These are phyloP conservation scores for Ifrita kowaldi DNA, from an alignment of 2,113 vertebrate species.

Conservation along the genomic window DNA sequence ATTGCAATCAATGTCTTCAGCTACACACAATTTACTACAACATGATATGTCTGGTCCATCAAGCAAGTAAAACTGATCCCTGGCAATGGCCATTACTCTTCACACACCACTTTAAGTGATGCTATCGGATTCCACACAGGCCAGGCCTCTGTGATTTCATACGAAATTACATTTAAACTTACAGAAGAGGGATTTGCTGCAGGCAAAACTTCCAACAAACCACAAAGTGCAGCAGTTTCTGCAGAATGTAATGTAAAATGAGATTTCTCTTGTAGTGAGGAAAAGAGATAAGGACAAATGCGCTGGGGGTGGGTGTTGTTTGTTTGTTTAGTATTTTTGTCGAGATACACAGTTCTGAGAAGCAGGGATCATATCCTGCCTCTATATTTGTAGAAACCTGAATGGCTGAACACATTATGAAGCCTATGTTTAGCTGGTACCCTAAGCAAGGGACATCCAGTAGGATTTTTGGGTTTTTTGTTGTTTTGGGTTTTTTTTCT, in stretches of 20 bases:
- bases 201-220: background rate
- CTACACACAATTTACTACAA: conserved; percentile 53
- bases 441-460: background rate
- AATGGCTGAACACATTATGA: background rate
- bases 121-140: background rate
- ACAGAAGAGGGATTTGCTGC: background rate
- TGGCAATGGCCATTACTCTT: background rate
- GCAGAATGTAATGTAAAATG: background rate
- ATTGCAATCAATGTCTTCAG: conserved; percentile 56
- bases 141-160: background rate
- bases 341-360: background rate
- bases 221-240: background rate
- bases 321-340: background rate
- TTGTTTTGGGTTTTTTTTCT: background rate
- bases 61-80: background rate
- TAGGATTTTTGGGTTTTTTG: background rate
- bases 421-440: background rate
- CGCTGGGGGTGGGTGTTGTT: background rate
- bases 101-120: background rate
- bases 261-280: background rate
- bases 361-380: background rate
- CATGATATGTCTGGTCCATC: conserved; percentile 22
- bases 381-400: background rate
- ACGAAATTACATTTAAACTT: background rate
- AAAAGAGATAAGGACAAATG: background rate